phyloP scores from a whole-genome alignment of 2,797 vertebrate genomes.

The Graptemys geographica region DNA sequence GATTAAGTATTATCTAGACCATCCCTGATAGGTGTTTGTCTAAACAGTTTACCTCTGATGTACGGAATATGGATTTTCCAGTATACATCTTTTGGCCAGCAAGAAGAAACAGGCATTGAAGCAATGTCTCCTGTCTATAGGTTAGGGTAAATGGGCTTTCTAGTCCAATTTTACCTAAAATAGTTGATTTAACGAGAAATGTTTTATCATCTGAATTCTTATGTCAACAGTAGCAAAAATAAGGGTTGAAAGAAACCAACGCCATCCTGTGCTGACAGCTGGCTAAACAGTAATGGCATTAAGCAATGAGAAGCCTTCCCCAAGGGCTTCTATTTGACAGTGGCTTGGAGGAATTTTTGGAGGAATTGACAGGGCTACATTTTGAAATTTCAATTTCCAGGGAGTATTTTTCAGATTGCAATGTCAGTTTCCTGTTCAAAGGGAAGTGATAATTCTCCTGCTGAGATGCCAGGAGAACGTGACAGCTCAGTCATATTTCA shows the following conservation, averaged over 20 bases:
- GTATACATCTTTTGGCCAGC: neutral
- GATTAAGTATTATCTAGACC: neutral
- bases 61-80: neutral
- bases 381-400: slow-evolving; percentile 25
- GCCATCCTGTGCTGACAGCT: slow-evolving; percentile 28
- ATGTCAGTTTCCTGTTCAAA: slow-evolving; percentile 38
- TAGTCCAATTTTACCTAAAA: neutral
- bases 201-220: slow-evolving; percentile 4
- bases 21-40: neutral
- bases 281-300: neutral
- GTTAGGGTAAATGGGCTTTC: neutral
- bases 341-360: slow-evolving; percentile 33
- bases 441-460: neutral
- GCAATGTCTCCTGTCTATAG: neutral
- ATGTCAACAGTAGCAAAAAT: neutral
- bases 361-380: slow-evolving; percentile 4
- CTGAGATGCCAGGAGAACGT: slow-evolving; percentile 21
- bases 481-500: neutral
- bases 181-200: neutral
- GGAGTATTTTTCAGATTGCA: slow-evolving; percentile 1
- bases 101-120: neutral
- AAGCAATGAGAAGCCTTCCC: slow-evolving; percentile 31
- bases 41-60: neutral
- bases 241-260: neutral
- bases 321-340: neutral